Evolutionary conservation across 2,797 vertebrate genomes (phyloP), one percentile per base, ranked within the genome.

Genomic region (Bufotes viridis): DNA sequence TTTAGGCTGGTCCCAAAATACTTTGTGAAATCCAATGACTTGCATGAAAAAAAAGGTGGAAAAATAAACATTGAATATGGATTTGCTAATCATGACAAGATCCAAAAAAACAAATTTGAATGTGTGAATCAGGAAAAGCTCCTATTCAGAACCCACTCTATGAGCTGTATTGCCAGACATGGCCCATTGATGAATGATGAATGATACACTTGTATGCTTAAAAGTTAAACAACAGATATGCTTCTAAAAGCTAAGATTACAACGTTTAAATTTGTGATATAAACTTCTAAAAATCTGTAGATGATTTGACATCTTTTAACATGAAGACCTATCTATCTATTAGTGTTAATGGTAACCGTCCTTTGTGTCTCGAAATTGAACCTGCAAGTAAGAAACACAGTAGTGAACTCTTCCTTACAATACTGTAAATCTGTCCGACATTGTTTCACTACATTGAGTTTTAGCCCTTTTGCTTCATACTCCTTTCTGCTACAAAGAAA

Each of bases 1-100:
- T 53, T 63, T 65, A 55, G 72, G 26, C 83, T 85, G 22, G 83
- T n/a, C 84, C 55, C n/a, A 55, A 58, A 65, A 61, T 60, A 85
- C 9, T 58, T 7, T 11, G 20, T 61, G 26, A 76, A 76, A 61
- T 85, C 42, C 58, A 78, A 53, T 49, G 51, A 76, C n/a, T 26
- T 24, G n/a, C 29, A 55, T 49, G 57, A n/a, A 42, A 63, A 75
- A 7, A 11, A 7, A 22, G 15, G 13, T 51, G 3, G 2, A 34
- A 63, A 22, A 60, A 58, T 76, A 6, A 78, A 12, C 10, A 63
- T 12, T 75, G 22, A 53, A 74, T 57, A 24, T 49, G 10, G 51
- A 55, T 3, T 55, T 26, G 58, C 29, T 29, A 20, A 29, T 29
- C 55, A 58, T 15, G 76, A 78, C 75, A 53, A 24, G 51, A 2